Conservation (phyloP, 2,797 vertebrate species). For the Enteromius fasciolatus region DNA sequence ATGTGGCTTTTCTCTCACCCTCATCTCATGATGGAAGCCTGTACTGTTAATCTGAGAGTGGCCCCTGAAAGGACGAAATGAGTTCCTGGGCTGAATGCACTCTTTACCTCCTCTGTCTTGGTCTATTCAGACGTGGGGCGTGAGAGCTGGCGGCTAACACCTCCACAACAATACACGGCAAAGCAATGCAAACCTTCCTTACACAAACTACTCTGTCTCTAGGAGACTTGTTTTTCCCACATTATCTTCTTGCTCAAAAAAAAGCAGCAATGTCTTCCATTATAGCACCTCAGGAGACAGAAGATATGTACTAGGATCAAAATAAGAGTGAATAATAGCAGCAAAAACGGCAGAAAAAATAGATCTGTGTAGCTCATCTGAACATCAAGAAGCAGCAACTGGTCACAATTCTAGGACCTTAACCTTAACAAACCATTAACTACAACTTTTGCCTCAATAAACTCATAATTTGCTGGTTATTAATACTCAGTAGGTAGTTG, state of each 20-base stretch:
- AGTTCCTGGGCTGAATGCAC: constrained; percentile 67
- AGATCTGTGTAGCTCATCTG: background rate
- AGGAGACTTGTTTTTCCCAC: constrained; percentile 52
- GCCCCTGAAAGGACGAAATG: constrained; percentile 51
- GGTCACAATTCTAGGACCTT: background rate
- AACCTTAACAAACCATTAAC: background rate
- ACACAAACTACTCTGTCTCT: constrained; percentile 45
- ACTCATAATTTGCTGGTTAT: background rate
- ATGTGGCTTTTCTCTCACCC: constrained; percentile 65
- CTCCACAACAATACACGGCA: constrained; percentile 54
- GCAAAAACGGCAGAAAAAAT: constrained; percentile 32
- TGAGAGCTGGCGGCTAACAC: constrained; percentile 55
- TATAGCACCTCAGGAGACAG: constrained; percentile 13
- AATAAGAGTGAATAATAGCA: constrained; percentile 48
- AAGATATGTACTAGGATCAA: constrained; percentile 40
- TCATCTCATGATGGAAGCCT: constrained; percentile 72
- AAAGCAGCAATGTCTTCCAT: background rate
- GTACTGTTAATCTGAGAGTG: constrained; percentile 59
- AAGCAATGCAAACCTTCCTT: constrained; percentile 52
- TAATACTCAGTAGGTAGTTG: background rate
- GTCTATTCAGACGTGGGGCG: constrained; percentile 61
- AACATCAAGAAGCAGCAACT: background rate
- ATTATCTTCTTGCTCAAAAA: constrained; percentile 39
- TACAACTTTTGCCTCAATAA: background rate
- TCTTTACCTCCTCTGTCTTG: constrained; percentile 74